Evolutionary conservation across 2,888 invertebrate species (phyloP), one percentile per base, ranked within the genome.

Genomic region (Pheosia gnoma): DNA sequence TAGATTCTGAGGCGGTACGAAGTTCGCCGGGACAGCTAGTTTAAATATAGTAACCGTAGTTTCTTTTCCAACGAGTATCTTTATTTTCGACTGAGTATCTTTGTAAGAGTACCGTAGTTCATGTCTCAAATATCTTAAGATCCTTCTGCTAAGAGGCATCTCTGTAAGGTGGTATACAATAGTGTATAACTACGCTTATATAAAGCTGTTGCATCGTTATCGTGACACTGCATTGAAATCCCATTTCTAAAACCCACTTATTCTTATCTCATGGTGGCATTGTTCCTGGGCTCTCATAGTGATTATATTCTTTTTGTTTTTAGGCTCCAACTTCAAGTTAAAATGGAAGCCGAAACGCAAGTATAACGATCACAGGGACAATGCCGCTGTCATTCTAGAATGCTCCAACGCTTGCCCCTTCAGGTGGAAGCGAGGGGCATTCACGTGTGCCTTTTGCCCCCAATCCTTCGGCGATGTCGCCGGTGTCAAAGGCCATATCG

Each of bases 331-430:
- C 76, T 72, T 70, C 78, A 83, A 78, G 71, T 68, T 84, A 68
- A 87, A 85, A 80, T 90, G 90, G 89, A 89, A 80, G 80, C 82
- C 86, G 75, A 83, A 77, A 73, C 86, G 87, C 81, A 88, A 86
- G 85, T 90, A 78, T 84, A 81, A 88, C 71, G 89, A 92, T 84
- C 87, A 87, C 74, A 90, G 91, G 79, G 87, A 88, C 83, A 92
- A 93, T 75, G 91, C 92, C 59, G 87, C 85, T 51, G 79, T 89
- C 62, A 86, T 93, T 61, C 77, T 93, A 63, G 87, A 90, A 75
- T 88, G 79, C 76, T 91, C 92, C 47, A 93, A 90, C 78, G 85
- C 80, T 41, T 86, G 86, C 63, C 93, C 93, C 0, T 93, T 93
- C 76, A 83, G 91, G 66, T 91, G 90, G 90, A 84, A 82, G 51